A percentile compares a stretch with the other conserved stretches of the same genome.
Evolutionary conservation across 2,888 invertebrate species (phyloP).

Genomic region (Epinotia brunnichana): DNA sequence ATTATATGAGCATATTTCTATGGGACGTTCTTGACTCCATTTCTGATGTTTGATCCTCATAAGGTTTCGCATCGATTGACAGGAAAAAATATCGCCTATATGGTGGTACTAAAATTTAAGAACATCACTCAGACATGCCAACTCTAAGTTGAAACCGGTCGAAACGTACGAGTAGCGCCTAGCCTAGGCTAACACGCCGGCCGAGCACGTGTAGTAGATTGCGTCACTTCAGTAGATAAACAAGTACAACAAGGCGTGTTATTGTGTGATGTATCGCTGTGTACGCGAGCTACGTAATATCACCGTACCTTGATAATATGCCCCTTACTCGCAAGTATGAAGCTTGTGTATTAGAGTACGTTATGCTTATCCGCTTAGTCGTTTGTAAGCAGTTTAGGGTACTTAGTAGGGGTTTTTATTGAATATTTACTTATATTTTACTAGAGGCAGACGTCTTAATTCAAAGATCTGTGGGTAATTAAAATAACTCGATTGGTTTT

Average conservation of each 20-base stretch:
- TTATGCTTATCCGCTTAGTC: background rate
- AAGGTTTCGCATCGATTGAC: too few relatives aligned
- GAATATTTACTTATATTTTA: background rate
- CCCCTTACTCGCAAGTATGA: conserved; percentile 11
- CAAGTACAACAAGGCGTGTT: conserved; percentile 44
- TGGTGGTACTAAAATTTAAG: background rate
- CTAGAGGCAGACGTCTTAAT: background rate
- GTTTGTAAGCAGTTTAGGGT: background rate
- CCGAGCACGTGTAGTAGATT: conserved; percentile 39
- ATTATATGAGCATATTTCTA: too few relatives aligned
- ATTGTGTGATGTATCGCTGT: conserved; percentile 41
- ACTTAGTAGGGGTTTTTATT: background rate
- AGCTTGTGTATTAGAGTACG: conserved; percentile 1
- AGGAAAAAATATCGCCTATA: background rate
- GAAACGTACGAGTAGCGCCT: conserved; percentile 5
- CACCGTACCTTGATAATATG: conserved; percentile 36
- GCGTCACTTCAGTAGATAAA: conserved; percentile 42
- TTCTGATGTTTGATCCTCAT: background rate
- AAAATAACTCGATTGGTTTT: background rate
- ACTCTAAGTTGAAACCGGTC: conserved; percentile 4
- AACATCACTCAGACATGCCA: conserved; percentile 2
- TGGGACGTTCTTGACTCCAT: too few relatives aligned
- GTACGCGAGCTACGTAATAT: conserved; percentile 38
- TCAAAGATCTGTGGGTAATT: background rate
- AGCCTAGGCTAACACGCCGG: conserved; percentile 16